Percentiles rank a stretch among this genome's conserved stretches.
These are phyloP conservation scores for Philopotamus ludificatus DNA, from an alignment of 1,140 invertebrate species.

Conservation along the genomic window DNA sequence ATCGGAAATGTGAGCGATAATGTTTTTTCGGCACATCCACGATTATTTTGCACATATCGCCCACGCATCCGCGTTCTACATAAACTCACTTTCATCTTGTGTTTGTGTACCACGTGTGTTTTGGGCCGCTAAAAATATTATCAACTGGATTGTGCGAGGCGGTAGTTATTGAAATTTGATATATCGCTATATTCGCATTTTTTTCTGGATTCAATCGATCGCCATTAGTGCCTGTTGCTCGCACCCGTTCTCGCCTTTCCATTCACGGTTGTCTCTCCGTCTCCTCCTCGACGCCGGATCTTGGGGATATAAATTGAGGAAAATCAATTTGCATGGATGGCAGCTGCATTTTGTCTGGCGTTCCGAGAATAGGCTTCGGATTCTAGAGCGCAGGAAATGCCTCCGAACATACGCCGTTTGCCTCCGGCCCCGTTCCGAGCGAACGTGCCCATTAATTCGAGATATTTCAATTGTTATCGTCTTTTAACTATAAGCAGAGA, in stretches of 20 bases:
- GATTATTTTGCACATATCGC: too few species aligned
- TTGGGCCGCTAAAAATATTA: too few species aligned
- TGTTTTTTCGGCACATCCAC: too few species aligned
- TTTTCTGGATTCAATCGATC: too few species aligned
- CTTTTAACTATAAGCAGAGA: too few species aligned
- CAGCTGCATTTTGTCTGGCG: conserved; percentile 7
- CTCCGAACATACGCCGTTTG: not conserved
- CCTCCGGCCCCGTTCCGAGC: not conserved
- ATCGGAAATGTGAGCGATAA: too few species aligned
- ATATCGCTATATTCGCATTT: too few species aligned
- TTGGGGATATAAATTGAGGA: not conserved
- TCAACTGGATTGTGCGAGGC: too few species aligned
- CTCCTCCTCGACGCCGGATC: not conserved
- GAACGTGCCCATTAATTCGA: not conserved
- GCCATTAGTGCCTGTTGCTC: not conserved
- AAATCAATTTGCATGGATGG: not conserved
- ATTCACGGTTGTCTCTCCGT: not conserved
- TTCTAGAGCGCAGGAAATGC: not conserved
- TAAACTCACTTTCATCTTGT: too few species aligned
- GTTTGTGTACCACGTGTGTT: too few species aligned
- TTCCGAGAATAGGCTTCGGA: conserved; percentile 5
- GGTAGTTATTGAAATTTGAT: too few species aligned
- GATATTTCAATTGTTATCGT: not conserved
- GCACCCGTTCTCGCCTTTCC: not conserved
- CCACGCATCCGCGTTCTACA: too few species aligned